A percentile compares a stretch with the other conserved stretches of the same genome.
Evolutionary conservation across 2,113 vertebrate species (phyloP).

Genomic region (Acrocephalus arundinaceus): DNA sequence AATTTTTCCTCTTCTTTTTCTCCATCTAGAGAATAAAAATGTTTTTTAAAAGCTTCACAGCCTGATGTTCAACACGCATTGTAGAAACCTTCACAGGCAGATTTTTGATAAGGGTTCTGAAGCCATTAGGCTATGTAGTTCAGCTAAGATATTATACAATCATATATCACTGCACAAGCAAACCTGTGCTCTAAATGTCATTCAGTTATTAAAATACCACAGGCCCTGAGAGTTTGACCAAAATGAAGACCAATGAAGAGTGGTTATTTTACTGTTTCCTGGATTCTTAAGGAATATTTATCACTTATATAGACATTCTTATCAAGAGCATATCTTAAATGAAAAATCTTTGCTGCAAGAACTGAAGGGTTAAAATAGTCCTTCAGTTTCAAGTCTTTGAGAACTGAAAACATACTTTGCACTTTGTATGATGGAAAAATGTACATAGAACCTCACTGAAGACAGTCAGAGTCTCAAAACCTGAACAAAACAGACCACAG

Average conservation of each 20-base stretch:
- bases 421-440: neutral
- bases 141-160: neutral
- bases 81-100: neutral
- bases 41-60: neutral
- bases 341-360: neutral
- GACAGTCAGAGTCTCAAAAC: neutral
- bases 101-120: constrained; percentile 4
- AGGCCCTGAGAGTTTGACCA: neutral
- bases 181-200: constrained; percentile 34
- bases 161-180: neutral
- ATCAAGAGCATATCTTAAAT: neutral
- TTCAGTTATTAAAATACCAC: constrained; percentile 37
- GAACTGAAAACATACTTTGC: neutral
- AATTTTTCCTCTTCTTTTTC: neutral
- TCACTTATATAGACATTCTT: neutral
- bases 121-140: neutral
- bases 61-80: neutral
- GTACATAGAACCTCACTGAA: neutral
- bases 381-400: neutral
- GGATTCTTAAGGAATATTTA: neutral
- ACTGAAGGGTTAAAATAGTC: neutral
- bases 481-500: neutral
- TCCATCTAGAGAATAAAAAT: neutral
- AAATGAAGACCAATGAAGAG: constrained; percentile 15
- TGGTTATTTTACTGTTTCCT: neutral